phyloP scores from a whole-genome alignment of 2,797 vertebrate species.

The Lagodon rhomboides region DNA sequence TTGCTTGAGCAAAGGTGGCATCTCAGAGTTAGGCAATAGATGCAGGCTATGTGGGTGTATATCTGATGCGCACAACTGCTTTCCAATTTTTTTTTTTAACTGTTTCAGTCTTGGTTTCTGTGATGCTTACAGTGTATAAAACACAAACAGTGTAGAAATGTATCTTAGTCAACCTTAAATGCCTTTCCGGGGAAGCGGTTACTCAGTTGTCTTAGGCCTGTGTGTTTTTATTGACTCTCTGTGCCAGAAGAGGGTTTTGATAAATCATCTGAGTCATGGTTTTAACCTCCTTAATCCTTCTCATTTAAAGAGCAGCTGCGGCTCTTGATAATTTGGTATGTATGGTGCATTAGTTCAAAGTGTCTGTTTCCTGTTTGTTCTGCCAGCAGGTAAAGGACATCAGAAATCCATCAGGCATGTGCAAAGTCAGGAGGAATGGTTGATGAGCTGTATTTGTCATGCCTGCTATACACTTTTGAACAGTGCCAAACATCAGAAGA shows the following conservation, averaged over 20 bases:
- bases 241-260: slow-evolving; percentile 2
- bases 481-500: background rate
- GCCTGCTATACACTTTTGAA: background rate
- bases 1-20: slow-evolving; percentile 66
- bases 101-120: slow-evolving; percentile 29
- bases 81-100: slow-evolving; percentile 25
- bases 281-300: background rate
- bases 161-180: background rate
- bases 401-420: slow-evolving; percentile 8
- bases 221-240: background rate
- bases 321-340: background rate
- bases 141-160: background rate
- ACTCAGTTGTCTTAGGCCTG: background rate
- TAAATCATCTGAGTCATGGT: background rate
- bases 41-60: slow-evolving; percentile 66
- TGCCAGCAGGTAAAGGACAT: background rate
- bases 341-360: background rate
- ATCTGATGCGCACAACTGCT: slow-evolving; percentile 48
- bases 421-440: background rate
- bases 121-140: slow-evolving; percentile 9
- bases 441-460: slow-evolving; percentile 1
- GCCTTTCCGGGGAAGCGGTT: slow-evolving; percentile 6
- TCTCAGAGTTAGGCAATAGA: slow-evolving; percentile 51
- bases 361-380: background rate
- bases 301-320: background rate